Base-by-base conservation (phyloP, 1,140 invertebrate genomes). In the Drosophila elegans region DNA sequence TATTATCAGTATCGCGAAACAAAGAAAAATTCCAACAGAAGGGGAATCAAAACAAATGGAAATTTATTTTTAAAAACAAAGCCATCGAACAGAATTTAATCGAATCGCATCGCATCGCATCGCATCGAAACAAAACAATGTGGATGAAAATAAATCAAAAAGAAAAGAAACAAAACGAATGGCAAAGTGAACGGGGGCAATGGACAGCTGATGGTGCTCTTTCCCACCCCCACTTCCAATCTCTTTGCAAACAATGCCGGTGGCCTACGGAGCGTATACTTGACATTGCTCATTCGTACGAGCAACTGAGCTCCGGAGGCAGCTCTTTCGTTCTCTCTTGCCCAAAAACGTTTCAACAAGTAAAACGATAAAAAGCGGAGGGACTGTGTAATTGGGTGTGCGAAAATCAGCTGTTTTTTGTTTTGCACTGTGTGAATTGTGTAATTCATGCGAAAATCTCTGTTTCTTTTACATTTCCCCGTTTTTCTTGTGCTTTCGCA, bases 391-490 rank as follows among this genome's bases (percentile, higher is more conserved):
- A 42, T 5, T 16, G 27, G 13, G 57, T 46, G 59, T 29, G 36
- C 38, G 21, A 39, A 62, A 79, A 59, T 83, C 83, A 88, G 83
- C 83, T 88, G 83, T 88, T 88, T 88, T 88, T 80, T 88, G 83
- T 88, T 88, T 83, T 80, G 71, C 74, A 66, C 44, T 53, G 41
- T 49, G 45, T 2, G 11, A 36, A 57, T 88, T 88, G 72, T 83
- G 76, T 83, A 76, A 88, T 77, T 78, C 61, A 49, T 51, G 53
- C 45, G 16, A 75, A 57, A 55, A 56, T 62, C 34, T 39, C 36
- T 3, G 16, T 5, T 16, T 41, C 16, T 41, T 34, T 11, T 11
- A 29, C 32, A 36, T 51, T 34, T 62, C 4, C 12, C 11, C 53
- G 52, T 11, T 38, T 27, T 5, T 5, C 42, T 11, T 13, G 10